A percentile compares a stretch with the other conserved stretches of the same genome.
Evolutionary conservation across 2,113 vertebrate genomes (phyloP).

Genomic region (Urocitellus parryii): DNA sequence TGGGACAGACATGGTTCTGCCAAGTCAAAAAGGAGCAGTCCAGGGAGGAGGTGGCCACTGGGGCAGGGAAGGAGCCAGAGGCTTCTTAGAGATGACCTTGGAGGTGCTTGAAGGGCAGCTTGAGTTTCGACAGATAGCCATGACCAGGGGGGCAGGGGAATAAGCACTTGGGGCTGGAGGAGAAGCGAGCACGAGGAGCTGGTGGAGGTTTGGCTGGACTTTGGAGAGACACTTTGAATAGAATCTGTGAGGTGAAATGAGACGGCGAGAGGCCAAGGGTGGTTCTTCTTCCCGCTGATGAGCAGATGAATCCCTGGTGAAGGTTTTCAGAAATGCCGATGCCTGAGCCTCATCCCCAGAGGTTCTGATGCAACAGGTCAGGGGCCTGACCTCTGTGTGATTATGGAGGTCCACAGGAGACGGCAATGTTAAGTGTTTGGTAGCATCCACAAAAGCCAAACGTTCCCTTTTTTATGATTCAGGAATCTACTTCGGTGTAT

Average conservation of each 20-base stretch:
- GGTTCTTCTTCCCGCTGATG: neutral
- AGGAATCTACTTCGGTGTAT: neutral
- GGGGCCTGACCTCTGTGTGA: neutral
- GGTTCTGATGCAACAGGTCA: neutral
- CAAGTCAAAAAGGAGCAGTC: rapidly evolving
- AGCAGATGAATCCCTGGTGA: neutral
- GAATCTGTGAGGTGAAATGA: neutral
- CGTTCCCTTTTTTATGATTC: neutral
- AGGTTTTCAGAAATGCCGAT: neutral
- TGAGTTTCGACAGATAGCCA: no score
- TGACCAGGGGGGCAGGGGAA: no score
- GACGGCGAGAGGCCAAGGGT: neutral
- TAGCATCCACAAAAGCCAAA: neutral
- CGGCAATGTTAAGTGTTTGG: no score
- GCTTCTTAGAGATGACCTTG: neutral
- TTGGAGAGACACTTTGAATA: neutral
- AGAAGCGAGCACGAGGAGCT: neutral
- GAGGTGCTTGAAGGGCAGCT: neutral
- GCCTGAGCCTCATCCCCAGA: neutral
- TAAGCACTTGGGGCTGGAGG: neutral
- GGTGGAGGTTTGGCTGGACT: no score
- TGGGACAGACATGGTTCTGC: rapidly evolving
- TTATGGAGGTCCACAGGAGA: neutral
- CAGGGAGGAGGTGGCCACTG: neutral
- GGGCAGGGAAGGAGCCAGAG: neutral